Conservation (phyloP, 2,888 invertebrate genomes). For the Cantharis rufa region DNA sequence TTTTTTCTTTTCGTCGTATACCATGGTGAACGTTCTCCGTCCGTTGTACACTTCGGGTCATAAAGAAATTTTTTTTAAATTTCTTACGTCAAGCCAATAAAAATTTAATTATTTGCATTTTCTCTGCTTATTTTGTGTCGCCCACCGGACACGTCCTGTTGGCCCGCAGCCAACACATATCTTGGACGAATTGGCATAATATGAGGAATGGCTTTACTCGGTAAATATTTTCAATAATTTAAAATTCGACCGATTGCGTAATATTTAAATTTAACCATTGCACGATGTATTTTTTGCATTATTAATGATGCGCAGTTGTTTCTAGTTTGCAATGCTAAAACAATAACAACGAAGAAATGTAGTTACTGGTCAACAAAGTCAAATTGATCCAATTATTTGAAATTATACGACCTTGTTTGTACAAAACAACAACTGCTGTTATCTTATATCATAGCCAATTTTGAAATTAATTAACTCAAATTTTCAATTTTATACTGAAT, state of each 20-base stretch:
- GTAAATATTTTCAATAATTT: neutral
- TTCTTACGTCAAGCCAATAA: slow-evolving; percentile 1
- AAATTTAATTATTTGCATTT: slow-evolving; percentile 3
- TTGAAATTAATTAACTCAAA: neutral
- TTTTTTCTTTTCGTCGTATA: neutral
- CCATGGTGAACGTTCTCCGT: neutral
- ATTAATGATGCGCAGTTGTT: neutral
- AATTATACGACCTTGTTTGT: slow-evolving; percentile 14
- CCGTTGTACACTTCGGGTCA: neutral
- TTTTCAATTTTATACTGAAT: neutral
- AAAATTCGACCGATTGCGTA: neutral
- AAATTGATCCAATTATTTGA: slow-evolving; percentile 19
- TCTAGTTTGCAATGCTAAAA: slow-evolving; percentile 3
- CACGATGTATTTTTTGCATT: neutral
- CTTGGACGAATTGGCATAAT: slow-evolving; percentile 1
- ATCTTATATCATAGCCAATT: neutral
- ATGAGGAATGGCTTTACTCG: neutral
- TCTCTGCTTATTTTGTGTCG: slow-evolving; percentile 7
- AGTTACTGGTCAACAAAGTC: slow-evolving; percentile 7
- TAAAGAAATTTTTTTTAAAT: neutral
- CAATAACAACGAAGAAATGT: slow-evolving; percentile 13
- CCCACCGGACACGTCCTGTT: slow-evolving; percentile 4
- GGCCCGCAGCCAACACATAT: slow-evolving; percentile 7
- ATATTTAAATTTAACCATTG: neutral
- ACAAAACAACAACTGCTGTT: neutral